A percentile compares a stretch with the other conserved stretches of the same genome.
Evolutionary conservation across 2,797 vertebrate genomes (phyloP).

Genomic region (Bradypodion ventrale): DNA sequence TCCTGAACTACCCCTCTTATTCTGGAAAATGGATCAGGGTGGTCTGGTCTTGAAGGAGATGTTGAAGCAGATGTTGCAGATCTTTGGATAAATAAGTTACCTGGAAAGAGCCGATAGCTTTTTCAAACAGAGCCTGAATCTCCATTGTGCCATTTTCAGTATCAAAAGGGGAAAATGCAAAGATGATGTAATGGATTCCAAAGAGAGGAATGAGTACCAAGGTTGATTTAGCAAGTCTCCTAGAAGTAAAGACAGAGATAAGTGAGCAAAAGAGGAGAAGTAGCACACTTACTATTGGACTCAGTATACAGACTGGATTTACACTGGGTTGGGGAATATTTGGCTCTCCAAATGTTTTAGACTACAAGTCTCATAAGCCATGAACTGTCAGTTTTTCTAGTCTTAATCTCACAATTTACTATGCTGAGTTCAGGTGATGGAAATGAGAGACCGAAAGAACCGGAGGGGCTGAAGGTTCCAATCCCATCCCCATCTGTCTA

Average conservation of each 20-base stretch:
- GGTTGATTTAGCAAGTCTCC: conserved; percentile 91
- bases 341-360: background rate
- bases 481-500: no score
- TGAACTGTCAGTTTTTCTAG: no score
- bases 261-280: background rate
- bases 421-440: background rate
- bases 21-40: no score
- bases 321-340: background rate
- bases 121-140: conserved; percentile 86
- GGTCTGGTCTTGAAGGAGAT: background rate
- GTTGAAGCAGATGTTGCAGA: background rate
- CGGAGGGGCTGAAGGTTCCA: background rate
- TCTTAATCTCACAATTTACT: background rate
- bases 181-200: conserved; percentile 90
- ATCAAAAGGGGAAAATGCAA: conserved; percentile 87
- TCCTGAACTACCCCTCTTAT: no score
- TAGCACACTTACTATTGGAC: background rate
- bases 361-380: background rate
- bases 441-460: background rate
- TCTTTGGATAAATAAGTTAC: conserved; percentile 69
- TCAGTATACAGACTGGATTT: background rate
- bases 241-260: conserved; percentile 59
- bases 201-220: conserved; percentile 93
- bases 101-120: conserved; percentile 93
- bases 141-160: conserved; percentile 79